Conservation (phyloP, 2,113 vertebrate genomes). For the Myotis lucifugus region DNA sequence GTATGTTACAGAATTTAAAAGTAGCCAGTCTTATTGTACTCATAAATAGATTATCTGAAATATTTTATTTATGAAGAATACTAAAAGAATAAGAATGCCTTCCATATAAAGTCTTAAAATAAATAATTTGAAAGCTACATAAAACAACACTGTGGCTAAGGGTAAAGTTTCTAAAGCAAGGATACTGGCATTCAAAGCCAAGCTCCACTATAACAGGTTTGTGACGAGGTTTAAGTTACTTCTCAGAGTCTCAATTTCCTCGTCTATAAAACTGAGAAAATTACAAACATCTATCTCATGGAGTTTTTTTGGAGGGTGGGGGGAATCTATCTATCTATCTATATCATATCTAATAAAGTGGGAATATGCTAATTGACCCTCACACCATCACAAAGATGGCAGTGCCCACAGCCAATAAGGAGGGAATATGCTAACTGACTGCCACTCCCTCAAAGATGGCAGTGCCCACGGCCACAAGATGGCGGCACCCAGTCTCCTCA, state of each 20-base stretch:
- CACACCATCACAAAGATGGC: no score
- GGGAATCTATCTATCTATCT: neutral
- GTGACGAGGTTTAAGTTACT: neutral
- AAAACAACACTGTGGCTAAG: neutral
- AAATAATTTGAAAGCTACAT: neutral
- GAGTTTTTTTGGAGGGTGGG: neutral
- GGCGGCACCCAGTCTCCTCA: no score
- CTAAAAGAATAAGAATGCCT: constrained; percentile 13
- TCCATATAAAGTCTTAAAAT: neutral
- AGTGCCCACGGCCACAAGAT: no score
- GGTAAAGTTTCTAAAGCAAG: neutral
- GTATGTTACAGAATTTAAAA: neutral
- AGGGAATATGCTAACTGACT: no score
- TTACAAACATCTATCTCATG: neutral
- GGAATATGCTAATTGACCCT: no score
- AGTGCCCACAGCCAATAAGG: no score
- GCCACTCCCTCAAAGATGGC: no score
- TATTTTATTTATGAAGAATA: constrained; percentile 9
- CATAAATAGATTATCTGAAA: neutral
- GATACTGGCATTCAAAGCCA: neutral
- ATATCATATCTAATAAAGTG: no score
- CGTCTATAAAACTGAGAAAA: neutral
- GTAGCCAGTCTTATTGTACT: neutral
- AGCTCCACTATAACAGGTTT: neutral
- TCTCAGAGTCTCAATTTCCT: neutral